Base-by-base conservation (phyloP, 1,140 invertebrate species). In the Drosophila watanabei region DNA sequence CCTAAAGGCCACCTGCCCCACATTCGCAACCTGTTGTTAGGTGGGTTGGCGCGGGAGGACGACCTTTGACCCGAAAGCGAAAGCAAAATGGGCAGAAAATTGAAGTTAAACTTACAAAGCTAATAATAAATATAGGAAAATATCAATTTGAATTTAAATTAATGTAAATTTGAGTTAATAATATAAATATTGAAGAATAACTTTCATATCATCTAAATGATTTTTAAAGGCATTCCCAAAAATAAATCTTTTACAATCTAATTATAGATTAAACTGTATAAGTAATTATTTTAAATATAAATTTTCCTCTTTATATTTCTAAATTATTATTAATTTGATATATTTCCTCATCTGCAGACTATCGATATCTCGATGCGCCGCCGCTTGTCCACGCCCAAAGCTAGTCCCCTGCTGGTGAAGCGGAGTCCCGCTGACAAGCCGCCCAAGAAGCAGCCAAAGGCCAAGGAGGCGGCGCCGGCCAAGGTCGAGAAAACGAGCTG, bases 351-450 rank as follows among this genome's bases (percentile, higher is more conserved):
- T 16, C 33, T 54, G 16, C 35, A 93, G 88, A 81, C 80, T 63
- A 83, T 82, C 52, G 92, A 93, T 70, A 93, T 93, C 69, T 93
- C 95, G 77, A 95, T 95, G 91, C 94, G 96, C 77, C 94, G 96
- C 73, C 94, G 96, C 58, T 93, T 96, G 69, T 96, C 96, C 54
- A 96, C 96, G 14, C 96, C 96, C 33, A 96, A 95, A 92, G 95
- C 96, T 75, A 96, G 96, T 82, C 96, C 96, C 5, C 41, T 93
- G 66, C 75, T 93, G 77, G 45, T 92, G 33, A 93, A 93, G 75
- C 91, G 92, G 48, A 91, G 80, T 63, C 66, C 83, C 39, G 80
- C 83, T 6, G 91, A 92, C 32, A 93, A 93, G 76, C 76, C 86
- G 57, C 64, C 78, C 52, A 93, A 91, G 63, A 79, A 92, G 43